Conservation (phyloP, 1,140 invertebrate genomes). For the Drosophila dunni region DNA sequence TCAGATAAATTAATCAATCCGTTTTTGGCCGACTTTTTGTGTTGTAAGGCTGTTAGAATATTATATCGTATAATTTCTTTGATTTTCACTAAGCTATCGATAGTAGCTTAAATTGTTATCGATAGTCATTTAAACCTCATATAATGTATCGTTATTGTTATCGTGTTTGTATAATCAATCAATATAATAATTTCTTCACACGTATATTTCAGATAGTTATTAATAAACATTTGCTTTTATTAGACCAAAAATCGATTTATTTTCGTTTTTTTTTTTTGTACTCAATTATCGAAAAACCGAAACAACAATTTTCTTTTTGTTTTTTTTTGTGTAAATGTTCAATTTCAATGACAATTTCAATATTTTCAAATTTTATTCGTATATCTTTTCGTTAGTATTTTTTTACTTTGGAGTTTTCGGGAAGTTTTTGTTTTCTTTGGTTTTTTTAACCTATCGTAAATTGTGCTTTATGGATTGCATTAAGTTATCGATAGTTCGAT, state of each 20-base stretch:
- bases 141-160: background rate
- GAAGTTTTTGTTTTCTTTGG: background rate
- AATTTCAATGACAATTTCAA: slow-evolving; percentile 16
- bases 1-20: slow-evolving; percentile 4
- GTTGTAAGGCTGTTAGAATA: slow-evolving; percentile 25
- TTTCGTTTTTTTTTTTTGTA: slow-evolving; percentile 36
- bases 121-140: slow-evolving; percentile 1
- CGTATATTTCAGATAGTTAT: slow-evolving; percentile 37
- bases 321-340: background rate
- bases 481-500: slow-evolving; percentile 23
- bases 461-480: slow-evolving; percentile 34
- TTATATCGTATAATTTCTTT: slow-evolving; percentile 12
- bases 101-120: background rate
- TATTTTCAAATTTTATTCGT: slow-evolving; percentile 17
- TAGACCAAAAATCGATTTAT: slow-evolving; percentile 23
- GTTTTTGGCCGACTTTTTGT: slow-evolving; percentile 1
- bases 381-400: slow-evolving; percentile 11
- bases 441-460: slow-evolving; percentile 15
- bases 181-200: slow-evolving; percentile 51
- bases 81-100: background rate
- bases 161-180: slow-evolving; percentile 18
- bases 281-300: slow-evolving; percentile 42
- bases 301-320: slow-evolving; percentile 23
- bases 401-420: background rate
- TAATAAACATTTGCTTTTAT: slow-evolving; percentile 28